A percentile compares a stretch with the other conserved stretches of the same genome.
Conservation (phyloP, 2,113 vertebrate genomes). For the Falco punctatus region DNA sequence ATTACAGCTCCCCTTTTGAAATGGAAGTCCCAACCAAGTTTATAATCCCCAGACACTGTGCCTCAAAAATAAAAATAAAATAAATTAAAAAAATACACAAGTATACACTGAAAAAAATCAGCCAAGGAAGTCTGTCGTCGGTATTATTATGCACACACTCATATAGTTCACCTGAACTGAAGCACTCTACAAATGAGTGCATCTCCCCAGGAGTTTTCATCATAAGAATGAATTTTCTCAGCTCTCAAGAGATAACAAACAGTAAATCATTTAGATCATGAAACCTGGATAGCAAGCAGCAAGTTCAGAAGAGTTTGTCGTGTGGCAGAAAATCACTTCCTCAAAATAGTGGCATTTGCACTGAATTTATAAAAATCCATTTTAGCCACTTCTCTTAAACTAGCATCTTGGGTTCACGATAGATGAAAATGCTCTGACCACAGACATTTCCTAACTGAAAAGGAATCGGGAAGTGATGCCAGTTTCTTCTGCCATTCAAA, state of each 20-base stretch:
- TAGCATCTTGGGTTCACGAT: not conserved
- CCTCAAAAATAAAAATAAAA: not conserved
- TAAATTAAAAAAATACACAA: not conserved
- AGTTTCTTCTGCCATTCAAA: constrained; percentile 31
- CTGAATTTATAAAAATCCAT: constrained; percentile 48
- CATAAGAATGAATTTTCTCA: not conserved
- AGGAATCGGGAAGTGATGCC: constrained; percentile 30
- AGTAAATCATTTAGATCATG: not conserved
- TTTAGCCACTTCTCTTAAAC: constrained; percentile 55
- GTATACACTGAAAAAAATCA: not conserved
- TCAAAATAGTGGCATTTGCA: constrained; percentile 32
- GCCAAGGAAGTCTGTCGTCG: not conserved
- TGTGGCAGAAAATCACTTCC: constrained; percentile 51
- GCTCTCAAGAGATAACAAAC: not conserved
- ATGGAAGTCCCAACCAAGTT: constrained; percentile 46
- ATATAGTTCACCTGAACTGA: not conserved
- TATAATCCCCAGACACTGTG: constrained; percentile 29
- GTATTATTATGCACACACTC: not conserved
- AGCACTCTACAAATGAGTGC: not conserved
- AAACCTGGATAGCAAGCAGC: constrained; percentile 34
- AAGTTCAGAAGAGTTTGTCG: not conserved
- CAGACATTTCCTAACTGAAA: constrained; percentile 39
- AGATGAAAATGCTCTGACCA: constrained; percentile 38
- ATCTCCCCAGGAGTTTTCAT: not conserved
- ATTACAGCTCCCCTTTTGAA: constrained; percentile 27